Evolutionary conservation across 2,888 invertebrate species (phyloP), one percentile per base, ranked within the genome.

Genomic region (Rhingia campestris): DNA sequence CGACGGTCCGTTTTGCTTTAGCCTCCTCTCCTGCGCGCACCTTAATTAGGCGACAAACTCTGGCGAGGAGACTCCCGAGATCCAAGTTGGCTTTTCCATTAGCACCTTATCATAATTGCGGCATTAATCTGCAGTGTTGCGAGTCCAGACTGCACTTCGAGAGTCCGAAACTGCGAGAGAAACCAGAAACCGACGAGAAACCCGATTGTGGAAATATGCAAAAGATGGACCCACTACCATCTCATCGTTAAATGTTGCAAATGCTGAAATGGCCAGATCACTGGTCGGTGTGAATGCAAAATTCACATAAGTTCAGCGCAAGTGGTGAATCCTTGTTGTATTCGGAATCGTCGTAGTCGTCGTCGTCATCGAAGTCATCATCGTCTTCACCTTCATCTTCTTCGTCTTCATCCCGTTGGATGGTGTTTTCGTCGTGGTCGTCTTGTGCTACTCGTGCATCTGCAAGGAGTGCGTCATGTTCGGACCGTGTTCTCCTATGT

Each of bases 21-120:
- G 6, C 14, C 64, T 43, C 9, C 43, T 37, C 59, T 53, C 14
- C 69, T 43, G 41, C 37, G 64, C 51, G 64, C 73, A 72, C 80
- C 84, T 84, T 84, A 84, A 84, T 84, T 84, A 84, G 84, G 61
- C 74, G 84, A 84, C 80, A 66, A 79, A 73, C 47, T 66, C 53
- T 43, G 6, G 7, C n/a, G 45, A 37, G 41, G 10, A 39, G 41
- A 3, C 30, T 35, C 35, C 69, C 37, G 10, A 39, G 58, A 30
- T 10, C 22, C 87, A 87, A 88, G 88, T 88, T 87, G 87, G 87
- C 87, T 87, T 87, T 88, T 88, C 88, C 88, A 88, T 88, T 88
- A 88, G 88, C 88, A 87, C 87, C 88, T 88, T 88, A 88, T 88
- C 88, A 88, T 88, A 88, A 88, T 88, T 88, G 88, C 87, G 77